These are phyloP conservation scores for Mesochorus sp. DNA, from an alignment of 2,888 invertebrate genomes.

Conservation along the genomic window DNA sequence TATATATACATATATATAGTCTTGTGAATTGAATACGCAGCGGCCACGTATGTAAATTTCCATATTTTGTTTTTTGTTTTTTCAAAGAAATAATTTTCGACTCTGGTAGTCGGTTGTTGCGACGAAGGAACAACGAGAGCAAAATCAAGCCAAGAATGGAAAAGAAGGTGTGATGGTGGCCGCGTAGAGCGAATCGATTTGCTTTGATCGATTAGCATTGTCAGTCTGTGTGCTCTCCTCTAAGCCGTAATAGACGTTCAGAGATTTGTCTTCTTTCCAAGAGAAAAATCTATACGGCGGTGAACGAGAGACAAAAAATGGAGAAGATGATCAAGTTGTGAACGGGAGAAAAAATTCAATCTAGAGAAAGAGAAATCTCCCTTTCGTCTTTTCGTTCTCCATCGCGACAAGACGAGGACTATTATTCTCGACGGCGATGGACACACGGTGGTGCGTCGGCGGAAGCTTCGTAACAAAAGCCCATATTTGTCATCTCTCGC, in stretches of 20 bases:
- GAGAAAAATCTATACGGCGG: slow-evolving; percentile 32
- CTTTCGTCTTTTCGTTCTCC: too few relatives aligned
- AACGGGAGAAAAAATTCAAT: too few relatives aligned
- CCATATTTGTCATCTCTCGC: not conserved
- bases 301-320: slow-evolving; percentile 8
- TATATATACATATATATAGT: slow-evolving; percentile 19
- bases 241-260: slow-evolving; percentile 70
- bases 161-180: not conserved
- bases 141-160: not conserved
- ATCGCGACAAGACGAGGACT: too few relatives aligned
- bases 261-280: slow-evolving; percentile 49
- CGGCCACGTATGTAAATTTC: slow-evolving; percentile 8
- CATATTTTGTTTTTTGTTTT: not conserved
- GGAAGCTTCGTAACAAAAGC: not conserved
- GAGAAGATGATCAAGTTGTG: slow-evolving; percentile 7
- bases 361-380: too few relatives aligned
- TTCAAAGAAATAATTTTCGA: not conserved
- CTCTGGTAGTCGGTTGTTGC: not conserved
- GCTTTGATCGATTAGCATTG: slow-evolving; percentile 74
- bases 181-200: slow-evolving; percentile 43
- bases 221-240: slow-evolving; percentile 81
- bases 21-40: slow-evolving; percentile 42
- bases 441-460: too few relatives aligned
- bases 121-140: not conserved
- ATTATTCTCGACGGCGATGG: too few relatives aligned